A percentile compares a stretch with the other conserved stretches of the same genome.
Evolutionary conservation across 1,140 invertebrate species (phyloP).

Genomic region (Amyelois transitella): DNA sequence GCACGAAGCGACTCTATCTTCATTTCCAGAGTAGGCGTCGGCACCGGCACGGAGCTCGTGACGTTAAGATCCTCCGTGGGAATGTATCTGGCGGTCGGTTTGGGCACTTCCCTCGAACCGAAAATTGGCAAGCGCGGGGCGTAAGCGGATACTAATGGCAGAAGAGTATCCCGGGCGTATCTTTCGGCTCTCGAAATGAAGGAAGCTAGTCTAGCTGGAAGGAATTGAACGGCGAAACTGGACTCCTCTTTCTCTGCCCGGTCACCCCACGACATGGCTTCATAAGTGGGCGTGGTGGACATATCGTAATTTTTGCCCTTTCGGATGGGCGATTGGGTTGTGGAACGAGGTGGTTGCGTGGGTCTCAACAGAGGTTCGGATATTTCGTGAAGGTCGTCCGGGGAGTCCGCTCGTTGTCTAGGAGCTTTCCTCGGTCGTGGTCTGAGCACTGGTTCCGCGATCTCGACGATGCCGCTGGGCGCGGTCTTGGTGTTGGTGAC

Average conservation of each 20-base stretch:
- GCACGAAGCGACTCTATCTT: conserved; percentile 62
- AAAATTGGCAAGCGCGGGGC: conserved; percentile 81
- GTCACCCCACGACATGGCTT: conserved; percentile 36
- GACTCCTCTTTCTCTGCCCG: conserved; percentile 51
- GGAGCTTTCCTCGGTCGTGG: conserved; percentile 76
- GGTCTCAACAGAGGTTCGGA: conserved; percentile 78
- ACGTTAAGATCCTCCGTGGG: conserved; percentile 56
- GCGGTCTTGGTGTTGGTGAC: conserved; percentile 74
- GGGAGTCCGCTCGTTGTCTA: conserved; percentile 56
- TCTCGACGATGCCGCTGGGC: conserved; percentile 74
- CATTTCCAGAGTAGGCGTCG: conserved; percentile 66
- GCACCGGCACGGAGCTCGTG: conserved; percentile 51
- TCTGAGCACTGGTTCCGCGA: conserved; percentile 82
- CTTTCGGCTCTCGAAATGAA: conserved; percentile 87
- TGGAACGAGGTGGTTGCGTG: conserved; percentile 42
- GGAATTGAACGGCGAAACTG: conserved; percentile 83
- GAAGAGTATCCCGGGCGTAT: conserved; percentile 83
- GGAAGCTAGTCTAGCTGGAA: conserved; percentile 83
- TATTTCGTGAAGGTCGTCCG: conserved; percentile 53
- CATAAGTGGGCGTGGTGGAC: conserved; percentile 53
- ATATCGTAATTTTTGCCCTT: conserved; percentile 61
- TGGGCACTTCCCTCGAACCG: conserved; percentile 54
- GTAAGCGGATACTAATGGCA: conserved; percentile 84
- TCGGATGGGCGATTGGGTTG: conserved; percentile 34
- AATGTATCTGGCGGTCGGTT: conserved; percentile 58